Base-by-base conservation (phyloP, 2,888 invertebrate genomes). In the Glaucopsyche alexis region DNA sequence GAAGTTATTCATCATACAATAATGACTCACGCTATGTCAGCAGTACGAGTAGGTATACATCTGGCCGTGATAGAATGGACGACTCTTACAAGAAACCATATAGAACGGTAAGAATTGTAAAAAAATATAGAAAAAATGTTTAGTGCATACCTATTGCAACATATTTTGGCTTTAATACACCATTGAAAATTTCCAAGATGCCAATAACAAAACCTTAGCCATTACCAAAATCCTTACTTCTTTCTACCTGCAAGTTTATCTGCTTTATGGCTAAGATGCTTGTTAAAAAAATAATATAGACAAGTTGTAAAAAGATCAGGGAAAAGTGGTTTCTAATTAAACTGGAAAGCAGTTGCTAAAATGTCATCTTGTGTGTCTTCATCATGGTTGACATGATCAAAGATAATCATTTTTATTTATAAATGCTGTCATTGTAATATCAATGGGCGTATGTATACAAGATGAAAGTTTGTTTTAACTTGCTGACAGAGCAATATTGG, bases 1-100 rank as follows among this genome's bases (percentile, higher is more conserved):
- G 89, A n/a, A 85, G 89, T 55, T 88, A 87, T 76, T 86, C 86
- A 11, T 89, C 90, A 2, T 91, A 89, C 78, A 88, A 90, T 76
- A 89, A 84, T 78, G 92, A 92, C 1, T 87, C 87, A 0, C 88
- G 92, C 74, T 92, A 93, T 79, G 87, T 84, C 74, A 88, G 84
- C 74, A 85, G 87, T 75, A 83, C 82, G n/a, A 87, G 84, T 76
- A 84, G 91, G 82, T 92, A 92, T 76, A 85, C 85, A 73, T 84
- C 84, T 67, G 81, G 82, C 72, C 85, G 92, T 50, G 92, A 92
- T 72, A 84, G 92, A 77, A 87, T 90, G 71, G 93, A 93, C 55
- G 92, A 93, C 64, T 87, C 91, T 0, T 93, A 91, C 77, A 93
- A 93, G 80, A 93, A 91, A 77, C 80, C 89, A 7, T 93, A 93